Conservation (phyloP, 1,140 invertebrate species). For the Anastatus disparis region DNA sequence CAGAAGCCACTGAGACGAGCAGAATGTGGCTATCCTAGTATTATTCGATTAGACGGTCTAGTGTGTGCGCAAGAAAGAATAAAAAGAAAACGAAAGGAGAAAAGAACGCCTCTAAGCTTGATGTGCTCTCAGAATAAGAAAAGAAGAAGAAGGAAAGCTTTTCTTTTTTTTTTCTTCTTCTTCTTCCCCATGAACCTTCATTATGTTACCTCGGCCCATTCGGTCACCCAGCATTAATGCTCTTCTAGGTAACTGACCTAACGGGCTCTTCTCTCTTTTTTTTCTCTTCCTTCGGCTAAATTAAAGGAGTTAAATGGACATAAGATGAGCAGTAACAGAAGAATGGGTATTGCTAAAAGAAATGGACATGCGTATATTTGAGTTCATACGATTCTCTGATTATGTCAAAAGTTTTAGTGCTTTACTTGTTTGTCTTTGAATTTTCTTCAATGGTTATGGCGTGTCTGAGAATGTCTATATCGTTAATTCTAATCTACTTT, state of each 20-base stretch:
- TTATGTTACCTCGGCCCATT: slow-evolving; percentile 61
- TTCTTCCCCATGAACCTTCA: slow-evolving; percentile 60
- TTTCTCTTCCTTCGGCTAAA: slow-evolving; percentile 58
- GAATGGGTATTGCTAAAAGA: background rate
- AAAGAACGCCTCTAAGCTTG: slow-evolving; percentile 40
- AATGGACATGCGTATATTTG: too few relatives aligned
- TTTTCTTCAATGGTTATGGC: background rate
- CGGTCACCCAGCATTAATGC: slow-evolving; percentile 58
- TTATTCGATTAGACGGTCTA: slow-evolving; percentile 63
- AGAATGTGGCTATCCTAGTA: slow-evolving; percentile 54
- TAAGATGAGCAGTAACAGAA: slow-evolving; percentile 52
- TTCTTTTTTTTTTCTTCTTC: too few relatives aligned
- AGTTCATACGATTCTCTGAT: slow-evolving; percentile 39
- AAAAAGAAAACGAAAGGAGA: slow-evolving; percentile 44
- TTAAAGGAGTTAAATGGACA: slow-evolving; percentile 60
- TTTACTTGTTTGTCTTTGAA: background rate
- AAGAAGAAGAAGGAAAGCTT: slow-evolving; percentile 7
- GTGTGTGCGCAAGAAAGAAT: background rate
- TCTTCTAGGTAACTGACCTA: slow-evolving; percentile 60
- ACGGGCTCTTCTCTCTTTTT: too few relatives aligned
- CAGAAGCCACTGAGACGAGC: slow-evolving; percentile 30
- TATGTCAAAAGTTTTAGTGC: slow-evolving; percentile 50
- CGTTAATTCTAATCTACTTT: background rate
- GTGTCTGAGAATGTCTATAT: too few relatives aligned
- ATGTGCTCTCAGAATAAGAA: slow-evolving; percentile 12